These are phyloP conservation scores for Drosophila varians DNA, from an alignment of 1,140 invertebrate genomes.

Conservation along the genomic window DNA sequence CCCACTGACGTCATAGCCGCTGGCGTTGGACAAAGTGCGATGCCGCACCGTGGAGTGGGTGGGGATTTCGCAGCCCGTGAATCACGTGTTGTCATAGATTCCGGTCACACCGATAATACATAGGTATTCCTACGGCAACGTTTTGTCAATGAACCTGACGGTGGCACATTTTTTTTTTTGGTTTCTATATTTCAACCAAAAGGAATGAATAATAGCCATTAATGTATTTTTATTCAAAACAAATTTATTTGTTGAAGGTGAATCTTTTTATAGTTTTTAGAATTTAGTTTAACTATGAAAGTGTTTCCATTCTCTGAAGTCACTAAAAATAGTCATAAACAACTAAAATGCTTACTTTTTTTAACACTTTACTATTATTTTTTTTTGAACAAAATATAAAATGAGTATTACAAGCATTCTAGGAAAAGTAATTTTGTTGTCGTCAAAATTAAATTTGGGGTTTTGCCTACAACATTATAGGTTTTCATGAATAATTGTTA, in stretches of 20 bases:
- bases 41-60: conserved; percentile 23
- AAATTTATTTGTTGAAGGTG: background rate
- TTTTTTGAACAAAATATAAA: too few relatives aligned
- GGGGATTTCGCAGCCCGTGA: conserved; percentile 31
- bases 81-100: conserved; percentile 39
- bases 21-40: conserved; percentile 43
- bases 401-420: too few relatives aligned
- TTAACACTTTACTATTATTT: too few relatives aligned
- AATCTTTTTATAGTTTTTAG: background rate
- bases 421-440: too few relatives aligned
- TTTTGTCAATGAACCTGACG: conserved; percentile 13
- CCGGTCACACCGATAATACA: conserved; percentile 16
- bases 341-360: too few relatives aligned
- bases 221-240: background rate
- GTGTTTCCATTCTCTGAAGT: background rate
- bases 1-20: conserved; percentile 49
- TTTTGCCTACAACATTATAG: too few relatives aligned
- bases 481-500: too few relatives aligned
- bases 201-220: background rate
- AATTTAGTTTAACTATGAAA: background rate
- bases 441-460: too few relatives aligned
- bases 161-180: background rate
- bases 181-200: background rate
- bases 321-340: too few relatives aligned
- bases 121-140: background rate